Base-by-base conservation (phyloP, 1,140 invertebrate species). In the Drosophila nikananu region DNA sequence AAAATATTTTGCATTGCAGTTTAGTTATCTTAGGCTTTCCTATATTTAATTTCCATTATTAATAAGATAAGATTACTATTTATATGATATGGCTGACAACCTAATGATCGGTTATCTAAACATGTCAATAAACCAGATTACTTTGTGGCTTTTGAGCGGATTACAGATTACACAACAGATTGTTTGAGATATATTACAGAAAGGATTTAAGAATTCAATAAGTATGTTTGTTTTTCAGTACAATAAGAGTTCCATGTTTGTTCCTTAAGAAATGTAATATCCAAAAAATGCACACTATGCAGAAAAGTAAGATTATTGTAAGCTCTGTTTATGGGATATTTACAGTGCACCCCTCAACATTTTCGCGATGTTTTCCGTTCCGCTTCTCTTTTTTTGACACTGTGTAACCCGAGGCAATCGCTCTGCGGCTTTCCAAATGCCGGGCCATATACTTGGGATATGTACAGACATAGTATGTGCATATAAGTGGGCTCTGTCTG, bases 371-470 rank as follows among this genome's bases (percentile, higher is more conserved):
- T 52, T 57, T 75, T 67, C 19, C 41, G 64, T 23, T 44, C 62
- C 54, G 32, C 21, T 39, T 25, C 54, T 39, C 51, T 9, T 52
- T 32, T 55, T 79, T 84, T 77, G 77, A 68, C 73, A 68, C 63
- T 67, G 32, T 52, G 67, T 77, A 84, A 71, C 48, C 58, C 62
- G 58, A 65, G 37, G 75, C 63, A 65, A 58, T 61, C 49, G 59
- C 59, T 83, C 68, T 83, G 81, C 55, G 81, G 81, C 72, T 77
- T 74, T 81, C 55, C 77, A 80, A 80, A 57, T 80, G 57, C 71
- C 73, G 30, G 39, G 41, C 59, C 63, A 68, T 75, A 58, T 58
- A 68, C 30, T 51, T 35, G 2, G n/a, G 23, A 35, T 61, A 52
- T 21, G 23, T 52, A 51, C 42, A 37, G 32, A 44, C 37, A 27